phyloP scores from a whole-genome alignment of 2,888 invertebrate species.

The Acanthococcus lagerstroemiae region DNA sequence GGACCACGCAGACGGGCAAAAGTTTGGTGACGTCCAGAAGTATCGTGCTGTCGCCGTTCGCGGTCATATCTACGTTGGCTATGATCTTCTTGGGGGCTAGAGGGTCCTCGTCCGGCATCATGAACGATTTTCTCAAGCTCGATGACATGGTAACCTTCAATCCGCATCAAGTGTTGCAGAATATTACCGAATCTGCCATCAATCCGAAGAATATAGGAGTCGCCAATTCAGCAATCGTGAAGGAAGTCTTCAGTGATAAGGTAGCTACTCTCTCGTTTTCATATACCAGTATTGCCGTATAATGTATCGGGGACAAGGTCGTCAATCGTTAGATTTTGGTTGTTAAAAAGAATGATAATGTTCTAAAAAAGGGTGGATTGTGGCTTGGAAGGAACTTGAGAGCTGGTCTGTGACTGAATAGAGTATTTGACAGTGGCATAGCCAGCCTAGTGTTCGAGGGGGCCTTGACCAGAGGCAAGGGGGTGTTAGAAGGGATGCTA shows the following conservation, averaged over 20 bases:
- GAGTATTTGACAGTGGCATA: too few relatives aligned
- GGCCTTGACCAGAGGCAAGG: too few relatives aligned
- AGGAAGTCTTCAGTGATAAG: conserved; percentile 73
- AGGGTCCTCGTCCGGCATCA: conserved; percentile 78
- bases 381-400: too few relatives aligned
- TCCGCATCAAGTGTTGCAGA: conserved; percentile 75
- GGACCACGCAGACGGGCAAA: conserved; percentile 56
- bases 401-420: too few relatives aligned
- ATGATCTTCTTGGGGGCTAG: conserved; percentile 83
- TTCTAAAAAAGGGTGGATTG: too few relatives aligned
- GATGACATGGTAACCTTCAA: conserved; percentile 86
- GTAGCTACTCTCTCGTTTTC: too few relatives aligned
- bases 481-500: too few relatives aligned
- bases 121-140: conserved; percentile 73
- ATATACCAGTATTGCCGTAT: conserved; percentile 13
- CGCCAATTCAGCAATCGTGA: conserved; percentile 66
- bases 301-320: too few relatives aligned
- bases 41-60: conserved; percentile 72
- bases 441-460: too few relatives aligned
- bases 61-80: conserved; percentile 72
- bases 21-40: conserved; percentile 56
- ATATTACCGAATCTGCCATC: conserved; percentile 68
- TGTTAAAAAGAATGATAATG: too few relatives aligned
- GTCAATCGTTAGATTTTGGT: too few relatives aligned
- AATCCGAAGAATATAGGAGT: conserved; percentile 56